Conservation (phyloP, 2,797 vertebrate species). For the Hyperoplus lanceolatus region DNA sequence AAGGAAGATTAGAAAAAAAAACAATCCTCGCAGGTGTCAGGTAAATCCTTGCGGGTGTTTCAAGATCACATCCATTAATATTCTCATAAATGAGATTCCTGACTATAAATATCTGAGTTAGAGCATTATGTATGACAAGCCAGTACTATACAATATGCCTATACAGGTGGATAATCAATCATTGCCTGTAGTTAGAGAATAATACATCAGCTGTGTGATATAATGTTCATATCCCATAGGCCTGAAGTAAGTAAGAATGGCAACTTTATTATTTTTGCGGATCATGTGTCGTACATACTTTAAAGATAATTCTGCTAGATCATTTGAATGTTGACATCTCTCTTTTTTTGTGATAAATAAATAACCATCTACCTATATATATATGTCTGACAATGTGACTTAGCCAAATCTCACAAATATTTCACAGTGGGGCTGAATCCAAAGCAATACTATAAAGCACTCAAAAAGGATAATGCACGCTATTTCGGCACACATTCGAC, state of each 20-base stretch:
- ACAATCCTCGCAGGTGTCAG: too few species aligned
- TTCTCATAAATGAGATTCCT: not conserved
- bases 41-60: not conserved
- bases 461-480: not conserved
- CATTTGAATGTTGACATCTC: not conserved
- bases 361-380: not conserved
- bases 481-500: conserved; percentile 2
- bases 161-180: not conserved
- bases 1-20: not conserved
- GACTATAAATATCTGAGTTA: not conserved
- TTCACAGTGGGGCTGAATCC: not conserved
- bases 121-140: not conserved
- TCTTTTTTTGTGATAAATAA: not conserved
- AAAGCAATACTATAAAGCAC: not conserved
- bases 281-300: not conserved
- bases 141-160: not conserved
- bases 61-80: not conserved
- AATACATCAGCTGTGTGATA: conserved; percentile 1
- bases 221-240: not conserved
- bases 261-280: conserved; percentile 8
- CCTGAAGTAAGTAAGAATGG: not conserved
- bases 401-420: not conserved
- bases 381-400: not conserved
- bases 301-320: not conserved
- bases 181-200: not conserved